Conservation (phyloP, 2,113 vertebrate species). For the Plecotus auritus region DNA sequence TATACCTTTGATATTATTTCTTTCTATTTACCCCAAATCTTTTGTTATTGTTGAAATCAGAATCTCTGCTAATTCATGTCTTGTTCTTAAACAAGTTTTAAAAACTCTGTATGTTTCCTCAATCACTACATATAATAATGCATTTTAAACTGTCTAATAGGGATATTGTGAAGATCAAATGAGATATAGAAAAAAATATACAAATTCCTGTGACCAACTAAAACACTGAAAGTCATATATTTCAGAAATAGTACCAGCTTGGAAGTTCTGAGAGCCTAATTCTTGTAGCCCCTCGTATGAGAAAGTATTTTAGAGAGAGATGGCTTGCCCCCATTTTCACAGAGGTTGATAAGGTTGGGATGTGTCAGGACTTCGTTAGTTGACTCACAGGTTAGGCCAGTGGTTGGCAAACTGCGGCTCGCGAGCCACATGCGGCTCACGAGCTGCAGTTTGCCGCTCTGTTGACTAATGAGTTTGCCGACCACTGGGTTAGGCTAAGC, state of each 20-base stretch:
- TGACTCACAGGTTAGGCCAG: background rate
- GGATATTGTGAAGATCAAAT: background rate
- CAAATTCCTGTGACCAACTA: background rate
- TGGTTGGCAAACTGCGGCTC: too few species aligned
- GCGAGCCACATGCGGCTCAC: too few species aligned
- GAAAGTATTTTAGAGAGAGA: background rate
- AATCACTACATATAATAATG: background rate
- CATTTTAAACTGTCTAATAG: background rate
- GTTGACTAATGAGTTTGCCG: too few species aligned
- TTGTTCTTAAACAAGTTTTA: background rate
- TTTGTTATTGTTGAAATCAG: conserved; percentile 23
- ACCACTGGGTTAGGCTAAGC: background rate
- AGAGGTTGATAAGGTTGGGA: background rate
- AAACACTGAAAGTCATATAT: background rate
- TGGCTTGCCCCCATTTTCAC: background rate
- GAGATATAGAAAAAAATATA: background rate
- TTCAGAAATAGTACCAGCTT: background rate
- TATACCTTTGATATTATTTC: conserved; percentile 1
- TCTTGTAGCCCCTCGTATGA: background rate
- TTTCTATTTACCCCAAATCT: background rate
- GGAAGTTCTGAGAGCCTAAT: background rate
- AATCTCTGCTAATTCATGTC: background rate
- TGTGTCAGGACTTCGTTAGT: background rate
- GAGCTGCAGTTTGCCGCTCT: too few species aligned
- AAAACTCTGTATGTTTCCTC: background rate